Percentiles rank a stretch among this genome's conserved stretches.
Conservation (phyloP, 30 jellyfish, hydroid and myxozoan genomes). For the Phacellophora camtschatica region DNA sequence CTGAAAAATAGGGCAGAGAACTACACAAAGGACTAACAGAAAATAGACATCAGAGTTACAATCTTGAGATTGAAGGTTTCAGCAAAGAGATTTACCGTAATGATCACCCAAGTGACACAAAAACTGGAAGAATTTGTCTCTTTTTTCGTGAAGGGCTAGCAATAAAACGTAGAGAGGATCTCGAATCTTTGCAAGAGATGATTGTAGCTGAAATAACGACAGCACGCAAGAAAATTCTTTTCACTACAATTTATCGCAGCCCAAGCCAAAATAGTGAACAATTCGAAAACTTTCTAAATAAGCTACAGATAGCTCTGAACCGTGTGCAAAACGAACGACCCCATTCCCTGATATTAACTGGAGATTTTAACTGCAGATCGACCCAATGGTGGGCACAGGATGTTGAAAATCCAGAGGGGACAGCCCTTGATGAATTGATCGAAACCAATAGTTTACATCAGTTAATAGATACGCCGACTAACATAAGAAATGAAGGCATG, state of each 20-base stretch:
- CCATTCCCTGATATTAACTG: conserved; percentile 16
- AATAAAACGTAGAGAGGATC: conserved; percentile 25
- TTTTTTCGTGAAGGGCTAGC: conserved; percentile 49
- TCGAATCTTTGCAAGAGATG: conserved; percentile 8
- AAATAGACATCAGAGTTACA: too few relatives aligned
- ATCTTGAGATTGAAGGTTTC: conserved; percentile 36
- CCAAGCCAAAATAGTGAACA: conserved; percentile 1
- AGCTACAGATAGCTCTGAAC: neutral
- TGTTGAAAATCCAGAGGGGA: conserved; percentile 30
- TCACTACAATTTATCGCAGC: neutral
- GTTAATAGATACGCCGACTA: neutral
- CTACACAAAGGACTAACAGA: too few relatives aligned
- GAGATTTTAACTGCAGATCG: conserved; percentile 24
- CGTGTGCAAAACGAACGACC: conserved; percentile 1
- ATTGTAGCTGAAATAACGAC: conserved; percentile 3
- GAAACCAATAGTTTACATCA: conserved; percentile 19
- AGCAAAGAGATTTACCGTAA: conserved; percentile 43
- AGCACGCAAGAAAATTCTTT: neutral
- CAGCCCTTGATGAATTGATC: conserved; percentile 13
- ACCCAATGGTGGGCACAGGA: conserved; percentile 36
- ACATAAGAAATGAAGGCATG: conserved; percentile 6
- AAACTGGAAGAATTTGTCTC: conserved; percentile 26
- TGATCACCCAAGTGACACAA: conserved; percentile 40
- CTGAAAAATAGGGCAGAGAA: too few relatives aligned
- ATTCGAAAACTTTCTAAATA: neutral